Evolutionary conservation across 2,888 invertebrate species (phyloP).

Genomic region (Quadroppia sp.): DNA sequence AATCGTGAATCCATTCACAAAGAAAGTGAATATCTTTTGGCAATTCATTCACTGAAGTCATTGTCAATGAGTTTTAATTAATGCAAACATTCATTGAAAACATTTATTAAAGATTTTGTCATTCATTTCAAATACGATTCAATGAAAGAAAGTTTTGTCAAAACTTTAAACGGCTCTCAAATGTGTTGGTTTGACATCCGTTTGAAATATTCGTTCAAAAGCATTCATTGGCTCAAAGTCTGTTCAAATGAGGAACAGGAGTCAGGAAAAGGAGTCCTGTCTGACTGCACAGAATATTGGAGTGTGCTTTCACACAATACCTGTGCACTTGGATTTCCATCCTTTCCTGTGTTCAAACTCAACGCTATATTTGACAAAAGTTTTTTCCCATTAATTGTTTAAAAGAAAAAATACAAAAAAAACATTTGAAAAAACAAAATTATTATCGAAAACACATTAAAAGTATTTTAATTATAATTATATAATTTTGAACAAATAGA

Average conservation of each 20-base stretch:
- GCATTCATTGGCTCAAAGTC: neutral
- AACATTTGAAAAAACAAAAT: no score
- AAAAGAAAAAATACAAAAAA: no score
- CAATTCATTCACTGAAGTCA: neutral
- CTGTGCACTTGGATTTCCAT: no score
- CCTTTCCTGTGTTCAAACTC: no score
- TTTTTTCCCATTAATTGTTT: no score
- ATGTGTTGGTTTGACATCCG: neutral
- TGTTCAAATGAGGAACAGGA: neutral
- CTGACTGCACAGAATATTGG: neutral
- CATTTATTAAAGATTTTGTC: neutral
- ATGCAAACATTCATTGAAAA: neutral
- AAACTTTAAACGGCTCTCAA: neutral
- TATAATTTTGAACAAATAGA: no score
- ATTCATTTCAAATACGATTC: neutral
- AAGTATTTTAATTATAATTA: no score
- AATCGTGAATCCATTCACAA: constrained; percentile 19
- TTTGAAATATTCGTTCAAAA: neutral
- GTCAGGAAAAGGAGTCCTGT: neutral
- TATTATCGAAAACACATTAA: no score
- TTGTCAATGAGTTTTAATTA: neutral
- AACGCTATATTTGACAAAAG: no score
- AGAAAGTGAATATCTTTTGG: constrained; percentile 11
- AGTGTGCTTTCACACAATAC: neutral
- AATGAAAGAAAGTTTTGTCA: neutral